Conservation (phyloP, 2,888 invertebrate genomes). For the Isoperla grammatica region DNA sequence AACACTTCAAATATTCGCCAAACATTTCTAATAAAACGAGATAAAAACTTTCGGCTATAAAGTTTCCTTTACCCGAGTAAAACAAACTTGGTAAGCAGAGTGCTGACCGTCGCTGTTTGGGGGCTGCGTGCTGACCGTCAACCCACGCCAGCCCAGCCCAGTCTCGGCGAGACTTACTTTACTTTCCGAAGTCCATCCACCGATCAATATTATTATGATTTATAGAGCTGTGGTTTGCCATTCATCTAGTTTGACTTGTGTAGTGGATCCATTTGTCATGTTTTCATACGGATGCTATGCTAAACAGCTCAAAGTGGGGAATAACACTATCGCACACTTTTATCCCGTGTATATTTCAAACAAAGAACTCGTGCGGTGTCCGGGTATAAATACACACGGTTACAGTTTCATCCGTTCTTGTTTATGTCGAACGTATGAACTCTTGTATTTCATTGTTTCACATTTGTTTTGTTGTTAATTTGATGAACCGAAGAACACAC, state of each 20-base stretch:
- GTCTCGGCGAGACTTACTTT: not conserved
- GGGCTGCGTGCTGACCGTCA: slow-evolving; percentile 11
- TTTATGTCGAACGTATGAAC: no score
- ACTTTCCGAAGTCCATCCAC: not conserved
- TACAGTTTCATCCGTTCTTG: no score
- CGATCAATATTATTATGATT: slow-evolving; percentile 16
- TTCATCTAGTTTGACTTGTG: slow-evolving; percentile 8
- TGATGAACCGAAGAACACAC: no score
- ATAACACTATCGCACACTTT: no score
- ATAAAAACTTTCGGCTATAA: slow-evolving; percentile 6
- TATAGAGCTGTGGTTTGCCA: slow-evolving; percentile 1
- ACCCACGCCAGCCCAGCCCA: not conserved
- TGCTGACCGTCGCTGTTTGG: slow-evolving; percentile 7
- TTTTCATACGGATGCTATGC: slow-evolving; percentile 11
- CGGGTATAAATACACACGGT: no score
- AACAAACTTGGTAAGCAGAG: slow-evolving; percentile 4
- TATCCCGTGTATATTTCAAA: no score
- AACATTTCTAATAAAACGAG: slow-evolving; percentile 11
- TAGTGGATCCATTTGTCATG: slow-evolving; percentile 11
- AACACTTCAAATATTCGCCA: no score
- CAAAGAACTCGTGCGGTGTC: no score
- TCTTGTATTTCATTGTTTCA: no score
- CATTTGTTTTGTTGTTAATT: no score
- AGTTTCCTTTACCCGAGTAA: slow-evolving; percentile 1
- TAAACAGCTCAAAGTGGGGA: not conserved